Evolutionary conservation across 2,888 invertebrate species (phyloP).

Genomic region (Xanthorhoe spadicearia): DNA sequence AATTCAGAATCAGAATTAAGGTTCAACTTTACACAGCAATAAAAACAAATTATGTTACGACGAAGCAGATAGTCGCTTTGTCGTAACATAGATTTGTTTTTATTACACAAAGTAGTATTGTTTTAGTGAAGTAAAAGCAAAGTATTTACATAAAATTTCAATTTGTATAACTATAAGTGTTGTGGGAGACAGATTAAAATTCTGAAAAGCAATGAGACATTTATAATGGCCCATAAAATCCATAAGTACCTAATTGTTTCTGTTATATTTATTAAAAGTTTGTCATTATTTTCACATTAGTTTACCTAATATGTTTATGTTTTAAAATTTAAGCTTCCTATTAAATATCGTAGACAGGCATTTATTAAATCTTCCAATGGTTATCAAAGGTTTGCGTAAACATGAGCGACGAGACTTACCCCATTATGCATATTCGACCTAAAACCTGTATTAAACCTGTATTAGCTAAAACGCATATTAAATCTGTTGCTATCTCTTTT

Average conservation of each 20-base stretch:
- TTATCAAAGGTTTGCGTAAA: no score
- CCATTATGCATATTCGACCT: no score
- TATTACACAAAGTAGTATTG: neutral
- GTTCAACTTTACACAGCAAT: neutral
- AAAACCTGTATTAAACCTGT: no score
- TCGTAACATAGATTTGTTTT: neutral
- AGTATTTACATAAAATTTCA: conserved; percentile 28
- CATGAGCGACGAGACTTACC: no score
- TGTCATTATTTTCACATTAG: neutral
- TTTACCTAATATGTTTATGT: neutral
- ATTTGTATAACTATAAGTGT: conserved; percentile 25
- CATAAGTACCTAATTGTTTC: neutral
- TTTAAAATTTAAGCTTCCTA: no score
- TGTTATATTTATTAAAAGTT: neutral
- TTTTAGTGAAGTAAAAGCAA: neutral
- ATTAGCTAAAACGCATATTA: no score
- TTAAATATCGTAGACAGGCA: no score
- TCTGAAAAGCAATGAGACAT: conserved; percentile 1
- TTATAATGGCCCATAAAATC: neutral
- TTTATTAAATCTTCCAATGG: no score
- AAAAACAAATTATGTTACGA: no score
- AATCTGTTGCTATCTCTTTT: no score
- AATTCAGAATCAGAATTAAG: neutral
- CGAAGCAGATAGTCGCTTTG: neutral
- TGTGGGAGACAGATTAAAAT: conserved; percentile 16